These are phyloP conservation scores for Thryonomys swinderianus DNA, from an alignment of 2,113 vertebrate species.

Conservation along the genomic window DNA sequence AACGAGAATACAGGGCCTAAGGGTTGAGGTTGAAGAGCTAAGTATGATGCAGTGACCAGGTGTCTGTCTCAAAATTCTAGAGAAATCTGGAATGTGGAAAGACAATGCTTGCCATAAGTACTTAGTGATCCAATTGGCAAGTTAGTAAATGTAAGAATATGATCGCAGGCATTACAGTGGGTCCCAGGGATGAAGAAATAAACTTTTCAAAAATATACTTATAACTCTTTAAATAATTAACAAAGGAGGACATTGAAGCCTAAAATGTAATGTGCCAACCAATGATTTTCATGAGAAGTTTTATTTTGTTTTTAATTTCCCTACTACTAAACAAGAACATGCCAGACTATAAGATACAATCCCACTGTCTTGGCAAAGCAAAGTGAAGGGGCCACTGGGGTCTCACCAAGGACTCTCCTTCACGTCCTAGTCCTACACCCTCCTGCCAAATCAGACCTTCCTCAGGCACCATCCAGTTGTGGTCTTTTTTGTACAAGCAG, in stretches of 20 bases:
- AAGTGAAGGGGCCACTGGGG: not conserved
- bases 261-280: not conserved
- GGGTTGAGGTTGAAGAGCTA: not conserved
- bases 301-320: slow-evolving; percentile 35
- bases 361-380: not conserved
- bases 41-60: not conserved
- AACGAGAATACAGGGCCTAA: not conserved
- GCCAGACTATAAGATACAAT: not conserved
- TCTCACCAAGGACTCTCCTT: not conserved
- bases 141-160: slow-evolving; percentile 3
- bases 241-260: not conserved
- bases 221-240: slow-evolving; percentile 29
- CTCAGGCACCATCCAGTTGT: not conserved
- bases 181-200: slow-evolving; percentile 23
- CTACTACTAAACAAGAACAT: not conserved
- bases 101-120: slow-evolving; percentile 12
- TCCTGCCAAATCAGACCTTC: not conserved
- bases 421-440: not conserved
- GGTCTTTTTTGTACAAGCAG: not conserved
- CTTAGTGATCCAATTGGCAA: not conserved
- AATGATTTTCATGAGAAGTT: slow-evolving; percentile 30
- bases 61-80: slow-evolving; percentile 22
- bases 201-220: not conserved
- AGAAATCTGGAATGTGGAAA: not conserved
- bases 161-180: not conserved